These are phyloP conservation scores for Drosophila murphyi DNA, from an alignment of 1,140 invertebrate genomes.

Conservation along the genomic window DNA sequence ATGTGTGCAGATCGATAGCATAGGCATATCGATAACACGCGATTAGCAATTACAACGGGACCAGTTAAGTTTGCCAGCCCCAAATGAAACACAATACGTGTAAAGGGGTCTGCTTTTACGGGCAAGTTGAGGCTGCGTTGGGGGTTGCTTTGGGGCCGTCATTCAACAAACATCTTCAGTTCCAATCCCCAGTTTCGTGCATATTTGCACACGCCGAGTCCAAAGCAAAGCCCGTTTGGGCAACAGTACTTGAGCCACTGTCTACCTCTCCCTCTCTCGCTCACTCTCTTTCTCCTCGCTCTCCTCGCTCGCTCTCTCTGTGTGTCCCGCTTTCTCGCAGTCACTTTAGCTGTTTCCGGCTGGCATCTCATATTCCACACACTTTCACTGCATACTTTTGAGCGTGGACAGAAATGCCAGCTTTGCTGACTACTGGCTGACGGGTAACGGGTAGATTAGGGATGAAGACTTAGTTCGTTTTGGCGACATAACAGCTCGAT, in stretches of 20 bases:
- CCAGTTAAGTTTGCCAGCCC: constrained; percentile 1
- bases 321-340: not conserved
- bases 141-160: not conserved
- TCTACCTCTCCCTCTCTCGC: constrained; percentile 12
- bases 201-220: constrained; percentile 66
- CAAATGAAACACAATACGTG: constrained; percentile 22
- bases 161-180: constrained; percentile 43
- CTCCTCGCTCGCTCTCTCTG: not conserved
- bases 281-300: constrained; percentile 1
- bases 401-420: constrained; percentile 36
- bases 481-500: constrained; percentile 36
- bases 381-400: constrained; percentile 71
- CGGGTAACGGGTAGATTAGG: not conserved
- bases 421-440: constrained; percentile 17
- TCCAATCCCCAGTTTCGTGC: constrained; percentile 45
- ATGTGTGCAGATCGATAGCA: constrained; percentile 5
- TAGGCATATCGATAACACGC: constrained; percentile 1
- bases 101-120: not conserved
- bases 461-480: constrained; percentile 30
- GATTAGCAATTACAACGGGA: not conserved
- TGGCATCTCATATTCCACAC: constrained; percentile 48
- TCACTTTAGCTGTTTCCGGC: constrained; percentile 19
- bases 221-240: constrained; percentile 66
- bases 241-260: constrained; percentile 49
- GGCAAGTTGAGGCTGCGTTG: not conserved